Conservation (phyloP, 2,113 vertebrate species). For the Maylandia zebra region DNA sequence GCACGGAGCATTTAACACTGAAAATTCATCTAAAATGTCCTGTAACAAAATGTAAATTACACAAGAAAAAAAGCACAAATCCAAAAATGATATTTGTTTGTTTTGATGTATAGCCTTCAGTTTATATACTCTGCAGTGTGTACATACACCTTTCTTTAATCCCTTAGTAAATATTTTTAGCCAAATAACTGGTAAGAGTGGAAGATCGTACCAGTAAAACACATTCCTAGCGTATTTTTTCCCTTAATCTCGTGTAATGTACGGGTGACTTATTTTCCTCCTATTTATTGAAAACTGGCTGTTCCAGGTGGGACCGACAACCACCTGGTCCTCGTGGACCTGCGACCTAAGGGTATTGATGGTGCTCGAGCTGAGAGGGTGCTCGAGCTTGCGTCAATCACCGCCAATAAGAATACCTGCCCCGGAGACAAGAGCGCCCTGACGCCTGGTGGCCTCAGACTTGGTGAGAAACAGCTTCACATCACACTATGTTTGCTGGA, state of each 20-base stretch:
- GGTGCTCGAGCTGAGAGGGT: constrained; percentile 87
- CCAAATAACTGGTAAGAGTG: background rate
- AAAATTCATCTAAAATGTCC: no score
- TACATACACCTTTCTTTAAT: background rate
- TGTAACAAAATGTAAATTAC: no score
- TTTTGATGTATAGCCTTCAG: background rate
- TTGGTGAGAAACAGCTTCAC: constrained; percentile 68
- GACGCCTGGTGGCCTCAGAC: constrained; percentile 85
- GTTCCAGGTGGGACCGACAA: constrained; percentile 87
- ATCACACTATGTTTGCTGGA: background rate
- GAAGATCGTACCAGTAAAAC: background rate
- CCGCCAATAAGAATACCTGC: constrained; percentile 95
- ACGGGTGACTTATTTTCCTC: no score
- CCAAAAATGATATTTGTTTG: no score
- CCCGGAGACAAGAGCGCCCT: constrained; percentile 90
- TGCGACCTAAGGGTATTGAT: constrained; percentile 89
- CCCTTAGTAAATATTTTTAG: background rate
- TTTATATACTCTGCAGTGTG: background rate
- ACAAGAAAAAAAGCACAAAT: no score
- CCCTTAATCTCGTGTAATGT: no score
- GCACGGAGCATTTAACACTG: no score
- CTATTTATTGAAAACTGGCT: no score
- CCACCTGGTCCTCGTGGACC: constrained; percentile 91
- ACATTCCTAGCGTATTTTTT: no score
- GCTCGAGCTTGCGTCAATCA: constrained; percentile 89